Evolutionary conservation across 2,797 vertebrate species (phyloP).

Genomic region (Peromyscus attwateri): DNA sequence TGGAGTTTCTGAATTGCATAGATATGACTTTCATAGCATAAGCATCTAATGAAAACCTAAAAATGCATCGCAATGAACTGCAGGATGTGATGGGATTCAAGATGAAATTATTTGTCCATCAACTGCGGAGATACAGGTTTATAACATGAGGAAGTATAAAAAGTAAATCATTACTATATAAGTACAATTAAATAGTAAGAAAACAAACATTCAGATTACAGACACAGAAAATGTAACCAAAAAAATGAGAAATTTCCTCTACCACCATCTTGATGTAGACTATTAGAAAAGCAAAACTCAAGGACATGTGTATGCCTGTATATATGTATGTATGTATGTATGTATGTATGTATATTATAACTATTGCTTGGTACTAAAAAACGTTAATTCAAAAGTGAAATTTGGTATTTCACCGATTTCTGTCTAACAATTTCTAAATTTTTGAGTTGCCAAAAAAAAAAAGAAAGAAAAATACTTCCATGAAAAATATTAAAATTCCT

Average conservation of each 20-base stretch:
- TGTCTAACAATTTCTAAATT: background rate
- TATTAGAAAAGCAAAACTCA: background rate
- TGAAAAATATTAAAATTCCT: background rate
- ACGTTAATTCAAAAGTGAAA: conserved; percentile 24
- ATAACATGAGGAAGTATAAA: background rate
- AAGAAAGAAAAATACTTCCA: background rate
- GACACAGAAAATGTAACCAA: background rate
- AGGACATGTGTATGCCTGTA: background rate
- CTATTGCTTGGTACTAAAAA: conserved; percentile 7
- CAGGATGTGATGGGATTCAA: background rate
- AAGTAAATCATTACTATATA: background rate
- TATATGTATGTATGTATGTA: too few species aligned
- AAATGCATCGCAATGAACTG: background rate
- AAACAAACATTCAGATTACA: background rate
- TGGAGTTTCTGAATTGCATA: background rate
- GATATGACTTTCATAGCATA: background rate
- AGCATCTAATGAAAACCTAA: conserved; percentile 9
- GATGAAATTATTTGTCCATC: background rate
- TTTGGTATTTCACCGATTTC: background rate
- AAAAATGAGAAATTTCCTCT: background rate
- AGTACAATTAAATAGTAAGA: conserved; percentile 9
- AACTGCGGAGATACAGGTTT: background rate
- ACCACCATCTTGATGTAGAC: background rate
- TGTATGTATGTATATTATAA: background rate
- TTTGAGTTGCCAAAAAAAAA: background rate